Conservation (phyloP, 2,888 invertebrate species). For the Himalopsyche anomala region DNA sequence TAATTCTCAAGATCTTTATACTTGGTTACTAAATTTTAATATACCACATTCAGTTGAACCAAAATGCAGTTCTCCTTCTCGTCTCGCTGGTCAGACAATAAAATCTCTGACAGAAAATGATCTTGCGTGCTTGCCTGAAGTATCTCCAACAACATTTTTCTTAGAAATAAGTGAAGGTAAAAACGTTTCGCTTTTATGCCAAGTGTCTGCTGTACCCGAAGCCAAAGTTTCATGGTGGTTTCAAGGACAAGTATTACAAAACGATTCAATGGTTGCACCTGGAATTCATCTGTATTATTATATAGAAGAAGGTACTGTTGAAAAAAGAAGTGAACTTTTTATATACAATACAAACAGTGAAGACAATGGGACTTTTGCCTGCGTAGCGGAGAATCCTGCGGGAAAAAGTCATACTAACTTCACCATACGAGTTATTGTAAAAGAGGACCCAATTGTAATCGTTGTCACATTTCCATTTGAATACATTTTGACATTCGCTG, state of each 20-base stretch:
- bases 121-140: constrained; percentile 88
- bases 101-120: constrained; percentile 82
- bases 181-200: constrained; percentile 88
- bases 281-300: constrained; percentile 84
- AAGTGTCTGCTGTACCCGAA: constrained; percentile 88
- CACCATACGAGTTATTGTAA: constrained; percentile 85
- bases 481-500: constrained; percentile 83
- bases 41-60: constrained; percentile 88
- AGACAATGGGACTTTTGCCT: constrained; percentile 91
- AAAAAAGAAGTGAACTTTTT: constrained; percentile 87
- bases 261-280: constrained; percentile 82
- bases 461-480: constrained; percentile 83
- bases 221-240: constrained; percentile 90
- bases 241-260: constrained; percentile 87
- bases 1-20: constrained; percentile 84
- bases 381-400: constrained; percentile 90
- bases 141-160: constrained; percentile 84
- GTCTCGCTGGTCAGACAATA: constrained; percentile 82
- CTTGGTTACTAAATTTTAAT: constrained; percentile 86
- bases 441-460: constrained; percentile 83
- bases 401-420: constrained; percentile 88
- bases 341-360: constrained; percentile 86
- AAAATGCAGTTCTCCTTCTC: constrained; percentile 83
- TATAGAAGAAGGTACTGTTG: constrained; percentile 83
- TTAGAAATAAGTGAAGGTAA: constrained; percentile 88